Evolutionary conservation across 1,140 invertebrate genomes (phyloP), one percentile per base, ranked within the genome.

Genomic region (Latrodectus geometricus): DNA sequence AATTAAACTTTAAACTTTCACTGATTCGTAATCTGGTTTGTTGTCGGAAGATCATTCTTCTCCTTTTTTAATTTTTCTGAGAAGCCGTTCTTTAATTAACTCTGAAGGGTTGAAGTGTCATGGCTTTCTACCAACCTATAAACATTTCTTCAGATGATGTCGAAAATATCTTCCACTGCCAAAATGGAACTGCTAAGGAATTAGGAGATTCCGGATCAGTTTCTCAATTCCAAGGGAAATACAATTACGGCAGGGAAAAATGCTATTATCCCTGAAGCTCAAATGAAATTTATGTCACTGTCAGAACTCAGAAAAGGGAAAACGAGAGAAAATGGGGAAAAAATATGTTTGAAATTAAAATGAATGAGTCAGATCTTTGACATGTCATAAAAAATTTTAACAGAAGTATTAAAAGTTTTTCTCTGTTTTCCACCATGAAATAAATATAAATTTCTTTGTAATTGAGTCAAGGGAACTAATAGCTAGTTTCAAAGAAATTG

Each of bases 231-330:
- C 11, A 48, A 48, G n/a, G 50, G 21, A 80, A 70, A 80, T 49
- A 80, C 78, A 70, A 35, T 78, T 78, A 78, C 76, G 56, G 54
- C 35, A 14, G 21, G 76, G 61, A 78, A 61, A 35, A 78, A 78
- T 68, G 76, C 56, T 61, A 66, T 78, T 66, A 78, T 78, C 35
- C 61, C 17, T 23, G 21, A 61, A 49, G 76, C 76, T 78, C 76
- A 78, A 78, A 68, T 78, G 56, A 52, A 78, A 78, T 78, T 78
- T 78, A 49, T 78, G 65, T 78, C 76, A 78, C 76, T 78, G 76
- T 78, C 76, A 78, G 15, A 4, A 7, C 15, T 17, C 17, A 61
- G 15, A 23, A 17, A 52, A 49, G 20, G 4, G 20, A 68, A 78
- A 5, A 50, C n/a, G 48, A 66, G 35, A 68, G 21, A 68, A 8